A percentile compares a stretch with the other conserved stretches of the same genome.
phyloP scores from a whole-genome alignment of 2,888 invertebrate species.

The Pyrrhia umbra region DNA sequence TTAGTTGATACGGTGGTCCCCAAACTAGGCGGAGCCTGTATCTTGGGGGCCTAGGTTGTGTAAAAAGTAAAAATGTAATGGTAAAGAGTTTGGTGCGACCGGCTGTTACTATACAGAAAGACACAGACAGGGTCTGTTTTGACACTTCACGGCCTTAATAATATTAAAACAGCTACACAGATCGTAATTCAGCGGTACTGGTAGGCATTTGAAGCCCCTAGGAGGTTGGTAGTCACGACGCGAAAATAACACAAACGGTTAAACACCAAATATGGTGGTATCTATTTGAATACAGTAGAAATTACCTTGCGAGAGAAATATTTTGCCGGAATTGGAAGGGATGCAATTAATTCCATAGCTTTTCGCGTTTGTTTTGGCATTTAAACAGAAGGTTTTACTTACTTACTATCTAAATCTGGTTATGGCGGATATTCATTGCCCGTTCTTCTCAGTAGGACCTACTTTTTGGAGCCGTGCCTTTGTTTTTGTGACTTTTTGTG shows the following conservation, averaged over 20 bases:
- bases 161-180: not conserved
- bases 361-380: conserved; percentile 12
- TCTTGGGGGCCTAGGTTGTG: too few relatives aligned
- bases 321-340: conserved; percentile 26
- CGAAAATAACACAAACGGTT: conserved; percentile 49
- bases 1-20: too few relatives aligned
- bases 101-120: too few relatives aligned
- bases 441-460: not conserved
- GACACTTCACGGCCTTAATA: not conserved
- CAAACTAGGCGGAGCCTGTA: too few relatives aligned
- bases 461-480: not conserved
- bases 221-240: conserved; percentile 55
- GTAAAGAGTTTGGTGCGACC: too few relatives aligned
- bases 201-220: conserved; percentile 31
- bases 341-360: conserved; percentile 51
- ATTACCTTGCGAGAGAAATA: conserved; percentile 47
- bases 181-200: conserved; percentile 10
- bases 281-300: conserved; percentile 60
- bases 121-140: too few relatives aligned
- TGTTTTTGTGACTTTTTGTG: too few relatives aligned
- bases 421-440: not conserved
- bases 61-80: too few relatives aligned
- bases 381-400: not conserved
- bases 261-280: conserved; percentile 52
- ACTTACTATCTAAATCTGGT: too few relatives aligned